Evolutionary conservation across 1,140 invertebrate genomes (phyloP), one percentile per base, ranked within the genome.

Genomic region (Drosophila micromelanica): DNA sequence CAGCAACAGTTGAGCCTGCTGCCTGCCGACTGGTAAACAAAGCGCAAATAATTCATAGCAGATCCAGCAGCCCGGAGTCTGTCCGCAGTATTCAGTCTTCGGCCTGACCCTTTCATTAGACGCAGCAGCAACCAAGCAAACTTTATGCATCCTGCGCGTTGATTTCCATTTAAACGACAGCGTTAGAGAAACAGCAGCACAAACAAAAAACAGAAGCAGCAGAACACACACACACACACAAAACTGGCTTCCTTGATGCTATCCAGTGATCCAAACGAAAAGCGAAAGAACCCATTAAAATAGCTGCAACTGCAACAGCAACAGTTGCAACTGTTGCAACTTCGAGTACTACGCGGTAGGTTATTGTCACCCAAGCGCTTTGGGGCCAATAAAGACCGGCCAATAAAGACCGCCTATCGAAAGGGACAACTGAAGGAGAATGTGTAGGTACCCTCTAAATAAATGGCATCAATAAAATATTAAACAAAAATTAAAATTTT

Each of bases 201-300:
- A 48, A 48, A 61, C 72, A 15, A 67, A 13, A 38, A 17, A 43
- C 17, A 59, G 13, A 40, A 60, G 46, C 59, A 64, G 56, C 46
- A 48, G 51, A 57, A 55, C n/a, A 59, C 12, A 54, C 43, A 49
- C 32, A 49, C 35, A 9, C 15, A 42, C 8, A 17, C 8, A 42
- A 76, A 86, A 74, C 75, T 86, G 71, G 84, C 79, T 89, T 89
- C 84, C 84, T 89, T 89, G 84, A 89, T 89, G 84, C 80, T 89
- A 89, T 89, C 84, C 84, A 74, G 37, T 30, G 32, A 42, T 56
- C 48, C 63, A 68, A 78, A 70, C 84, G 65, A 87, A 87, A 89
- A 89, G 84, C 84, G 84, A 89, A 89, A 89, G 79, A 89, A 89
- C 84, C 84, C 84, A 89, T 89, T 89, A 89, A 89, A 89, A 89